Percentiles rank a stretch among this genome's conserved stretches.
Evolutionary conservation across 2,888 invertebrate genomes (phyloP).

Genomic region (Andrena chrysosceles): DNA sequence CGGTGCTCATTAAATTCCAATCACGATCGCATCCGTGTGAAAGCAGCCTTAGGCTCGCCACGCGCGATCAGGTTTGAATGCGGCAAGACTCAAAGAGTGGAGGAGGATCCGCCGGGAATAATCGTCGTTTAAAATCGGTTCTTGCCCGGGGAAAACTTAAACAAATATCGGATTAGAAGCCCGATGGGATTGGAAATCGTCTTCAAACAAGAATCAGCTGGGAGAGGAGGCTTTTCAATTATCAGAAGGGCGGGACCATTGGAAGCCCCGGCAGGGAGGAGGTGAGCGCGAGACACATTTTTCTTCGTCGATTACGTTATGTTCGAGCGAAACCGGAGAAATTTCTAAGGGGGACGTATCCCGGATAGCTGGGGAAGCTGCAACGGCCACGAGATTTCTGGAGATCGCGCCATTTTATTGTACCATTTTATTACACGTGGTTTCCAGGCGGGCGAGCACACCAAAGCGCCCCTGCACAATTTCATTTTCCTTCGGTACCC

Average conservation of each 20-base stretch:
- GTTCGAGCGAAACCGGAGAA: background rate
- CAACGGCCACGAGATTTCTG: constrained; percentile 24
- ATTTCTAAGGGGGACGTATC: constrained; percentile 6
- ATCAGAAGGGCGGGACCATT: constrained; percentile 3
- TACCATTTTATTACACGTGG: constrained; percentile 31
- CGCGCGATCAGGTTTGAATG: constrained; percentile 37
- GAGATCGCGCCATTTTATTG: constrained; percentile 29
- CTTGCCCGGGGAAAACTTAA: constrained; percentile 22
- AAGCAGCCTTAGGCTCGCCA: constrained; percentile 13
- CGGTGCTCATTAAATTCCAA: constrained; percentile 22
- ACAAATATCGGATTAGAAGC: constrained; percentile 25
- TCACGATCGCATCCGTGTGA: constrained; percentile 16
- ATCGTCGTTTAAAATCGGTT: constrained; percentile 23
- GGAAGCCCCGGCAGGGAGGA: background rate
- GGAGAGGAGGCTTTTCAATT: constrained; percentile 31
- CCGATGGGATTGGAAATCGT: background rate
- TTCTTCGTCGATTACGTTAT: constrained; percentile 25
- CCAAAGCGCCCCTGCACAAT: constrained; percentile 26
- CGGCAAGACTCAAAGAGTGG: constrained; percentile 13
- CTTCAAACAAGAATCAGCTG: background rate
- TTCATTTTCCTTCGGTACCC: constrained; percentile 31
- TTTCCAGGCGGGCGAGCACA: constrained; percentile 23
- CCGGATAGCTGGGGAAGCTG: background rate
- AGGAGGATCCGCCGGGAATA: background rate
- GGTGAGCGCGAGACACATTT: background rate